Conservation (phyloP, 2,113 vertebrate species). For the Oreochromis spilurus region DNA sequence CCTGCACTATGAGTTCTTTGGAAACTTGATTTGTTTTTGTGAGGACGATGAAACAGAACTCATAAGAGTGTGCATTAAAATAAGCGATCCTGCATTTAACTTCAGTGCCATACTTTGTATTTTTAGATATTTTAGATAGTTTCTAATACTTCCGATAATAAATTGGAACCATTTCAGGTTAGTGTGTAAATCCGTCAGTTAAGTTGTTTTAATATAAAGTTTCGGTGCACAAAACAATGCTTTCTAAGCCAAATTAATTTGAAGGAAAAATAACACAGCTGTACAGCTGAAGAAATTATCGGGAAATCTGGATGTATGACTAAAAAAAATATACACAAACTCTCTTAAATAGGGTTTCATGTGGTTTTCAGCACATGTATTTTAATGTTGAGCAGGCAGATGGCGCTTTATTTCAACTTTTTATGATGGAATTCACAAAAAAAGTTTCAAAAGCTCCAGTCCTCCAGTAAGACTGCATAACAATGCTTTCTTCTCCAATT, state of each 20-base stretch:
- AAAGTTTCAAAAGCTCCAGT: neutral
- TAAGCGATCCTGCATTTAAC: neutral
- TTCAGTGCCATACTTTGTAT: neutral
- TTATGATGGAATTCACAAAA: neutral
- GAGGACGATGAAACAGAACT: neutral
- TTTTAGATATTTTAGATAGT: neutral
- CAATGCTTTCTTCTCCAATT: neutral
- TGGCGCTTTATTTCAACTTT: constrained; percentile 13
- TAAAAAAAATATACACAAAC: neutral
- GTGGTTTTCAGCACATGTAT: neutral
- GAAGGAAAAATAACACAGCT: neutral
- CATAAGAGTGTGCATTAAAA: neutral
- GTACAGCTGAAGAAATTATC: neutral
- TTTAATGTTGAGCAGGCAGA: constrained; percentile 3
- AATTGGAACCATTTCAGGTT: neutral
- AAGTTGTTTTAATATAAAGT: neutral
- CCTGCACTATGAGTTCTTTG: constrained; percentile 5
- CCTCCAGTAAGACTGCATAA: neutral
- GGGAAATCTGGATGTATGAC: neutral
- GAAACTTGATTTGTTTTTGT: constrained; percentile 29
- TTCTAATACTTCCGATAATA: neutral
- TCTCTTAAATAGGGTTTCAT: neutral
- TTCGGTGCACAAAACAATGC: neutral
- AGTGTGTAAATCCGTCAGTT: neutral
- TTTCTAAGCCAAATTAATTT: neutral